These are phyloP conservation scores for Gephyroberyx darwinii DNA, from an alignment of 2,797 vertebrate species.

Conservation along the genomic window DNA sequence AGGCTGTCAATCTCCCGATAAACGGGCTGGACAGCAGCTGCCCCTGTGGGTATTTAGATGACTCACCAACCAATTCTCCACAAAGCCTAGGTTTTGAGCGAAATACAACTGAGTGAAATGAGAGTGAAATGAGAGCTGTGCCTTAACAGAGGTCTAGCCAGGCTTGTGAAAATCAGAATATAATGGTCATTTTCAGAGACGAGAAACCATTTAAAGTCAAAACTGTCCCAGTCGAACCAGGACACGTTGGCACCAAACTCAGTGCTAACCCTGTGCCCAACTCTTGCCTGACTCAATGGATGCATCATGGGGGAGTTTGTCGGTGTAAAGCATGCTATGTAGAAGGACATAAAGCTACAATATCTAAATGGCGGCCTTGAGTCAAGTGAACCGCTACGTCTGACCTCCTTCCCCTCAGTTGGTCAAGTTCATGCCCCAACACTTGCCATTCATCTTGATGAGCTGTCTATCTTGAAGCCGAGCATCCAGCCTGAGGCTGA, in stretches of 20 bases:
- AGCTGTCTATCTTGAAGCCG: slow-evolving; percentile 20
- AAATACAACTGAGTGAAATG: slow-evolving; percentile 9
- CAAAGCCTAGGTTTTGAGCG: neutral
- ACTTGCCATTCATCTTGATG: slow-evolving; percentile 45
- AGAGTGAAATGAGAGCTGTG: neutral
- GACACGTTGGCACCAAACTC: slow-evolving; percentile 29
- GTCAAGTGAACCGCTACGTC: slow-evolving; percentile 50
- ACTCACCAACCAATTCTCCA: too few species aligned
- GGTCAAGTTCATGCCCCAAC: slow-evolving; percentile 41
- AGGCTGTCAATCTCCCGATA: slow-evolving; percentile 11
- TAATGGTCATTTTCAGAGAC: neutral
- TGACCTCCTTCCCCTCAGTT: slow-evolving; percentile 40
- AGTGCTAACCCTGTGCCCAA: too few species aligned
- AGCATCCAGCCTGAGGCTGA: neutral
- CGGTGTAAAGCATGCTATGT: slow-evolving; percentile 4
- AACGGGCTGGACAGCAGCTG: slow-evolving; percentile 15
- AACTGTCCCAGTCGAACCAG: neutral
- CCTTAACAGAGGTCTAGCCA: neutral
- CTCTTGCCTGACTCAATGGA: slow-evolving; percentile 2
- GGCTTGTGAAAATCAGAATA: slow-evolving; percentile 1
- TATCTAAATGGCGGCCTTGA: slow-evolving; percentile 25
- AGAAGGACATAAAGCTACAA: slow-evolving; percentile 8
- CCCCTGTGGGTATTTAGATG: slow-evolving; percentile 6
- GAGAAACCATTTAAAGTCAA: too few species aligned
- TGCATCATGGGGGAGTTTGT: neutral